phyloP scores from a whole-genome alignment of 2,113 vertebrate species.

The Cathartes aura region DNA sequence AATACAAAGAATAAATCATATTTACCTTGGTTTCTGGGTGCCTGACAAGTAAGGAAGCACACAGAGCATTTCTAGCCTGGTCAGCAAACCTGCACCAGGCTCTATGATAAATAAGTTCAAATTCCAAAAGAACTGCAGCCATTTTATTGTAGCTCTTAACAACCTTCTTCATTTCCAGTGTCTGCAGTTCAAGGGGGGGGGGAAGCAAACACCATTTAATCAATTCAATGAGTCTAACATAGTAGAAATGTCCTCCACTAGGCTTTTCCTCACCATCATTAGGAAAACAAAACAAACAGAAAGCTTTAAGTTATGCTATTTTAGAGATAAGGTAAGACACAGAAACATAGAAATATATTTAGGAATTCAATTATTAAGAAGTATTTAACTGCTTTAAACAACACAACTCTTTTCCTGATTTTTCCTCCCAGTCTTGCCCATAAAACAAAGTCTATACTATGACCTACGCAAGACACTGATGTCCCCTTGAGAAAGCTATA shows the following conservation, averaged over 20 bases:
- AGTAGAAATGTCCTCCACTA: background rate
- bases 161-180: slow-evolving; percentile 77
- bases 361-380: background rate
- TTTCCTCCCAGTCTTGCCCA: background rate
- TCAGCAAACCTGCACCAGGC: slow-evolving; percentile 78
- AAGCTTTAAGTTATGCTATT: background rate
- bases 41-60: slow-evolving; percentile 73
- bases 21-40: slow-evolving; percentile 77
- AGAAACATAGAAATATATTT: background rate
- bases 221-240: background rate
- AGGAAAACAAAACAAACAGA: background rate
- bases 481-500: background rate
- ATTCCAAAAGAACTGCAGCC: slow-evolving; percentile 79
- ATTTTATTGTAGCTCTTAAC: slow-evolving; percentile 81
- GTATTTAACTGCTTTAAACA: background rate
- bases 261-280: background rate
- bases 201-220: background rate
- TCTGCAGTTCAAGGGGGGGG: slow-evolving; percentile 43
- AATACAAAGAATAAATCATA: background rate
- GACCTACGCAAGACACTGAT: background rate
- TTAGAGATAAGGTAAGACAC: background rate
- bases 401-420: background rate
- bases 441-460: background rate
- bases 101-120: slow-evolving; percentile 79
- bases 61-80: slow-evolving; percentile 64